Evolutionary conservation across 2,113 vertebrate genomes (phyloP), one percentile per base, ranked within the genome.

Genomic region (Psittacus erithacus): DNA sequence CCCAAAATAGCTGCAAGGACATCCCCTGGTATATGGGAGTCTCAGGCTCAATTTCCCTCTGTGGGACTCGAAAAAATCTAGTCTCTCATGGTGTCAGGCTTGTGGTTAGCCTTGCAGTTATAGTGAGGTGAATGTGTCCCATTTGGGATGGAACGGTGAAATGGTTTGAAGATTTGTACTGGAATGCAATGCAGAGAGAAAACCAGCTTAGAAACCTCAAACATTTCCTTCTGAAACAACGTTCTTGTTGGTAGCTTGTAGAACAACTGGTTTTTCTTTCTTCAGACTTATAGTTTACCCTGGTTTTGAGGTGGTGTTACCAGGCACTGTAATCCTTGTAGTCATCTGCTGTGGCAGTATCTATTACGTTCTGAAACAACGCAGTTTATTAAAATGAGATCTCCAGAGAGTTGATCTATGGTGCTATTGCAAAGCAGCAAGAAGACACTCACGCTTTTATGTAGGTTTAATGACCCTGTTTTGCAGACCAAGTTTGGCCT

Each of bases 351-450:
- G 29, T 41, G 47, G 38, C 25, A 59, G 5, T 2, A 28, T 43
- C 11, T 22, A 1, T 27, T 15, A 0, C 2, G 2, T 8, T 88
- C 43, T 52, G 78, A 31, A 85, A 9, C 47, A 38, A 3, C 1
- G 2, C 12, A 6, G 24, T 2, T 4, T 29, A 6, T 35, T 35
- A 33, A 73, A 68, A 38, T 4, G 44, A 64, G 62, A 76, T 31
- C 5, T 29, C 22, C 5, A 28, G 6, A n/a, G 46, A 44, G 20
- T 13, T 38, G 8, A 50, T 50, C 27, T 64, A 0, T 8, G 11
- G 3, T 86, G 35, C 62, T 62, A 3, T 52, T 84, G 27, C 44
- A n/a, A 41, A 82, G 27, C 15, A 82, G 7, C 29, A 71, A 50
- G 9, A 70, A 14, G 47, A 10, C 4, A 23, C 13, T 39, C 13